Base-by-base conservation (phyloP, 2,888 invertebrate species). In the Acronicta psi region DNA sequence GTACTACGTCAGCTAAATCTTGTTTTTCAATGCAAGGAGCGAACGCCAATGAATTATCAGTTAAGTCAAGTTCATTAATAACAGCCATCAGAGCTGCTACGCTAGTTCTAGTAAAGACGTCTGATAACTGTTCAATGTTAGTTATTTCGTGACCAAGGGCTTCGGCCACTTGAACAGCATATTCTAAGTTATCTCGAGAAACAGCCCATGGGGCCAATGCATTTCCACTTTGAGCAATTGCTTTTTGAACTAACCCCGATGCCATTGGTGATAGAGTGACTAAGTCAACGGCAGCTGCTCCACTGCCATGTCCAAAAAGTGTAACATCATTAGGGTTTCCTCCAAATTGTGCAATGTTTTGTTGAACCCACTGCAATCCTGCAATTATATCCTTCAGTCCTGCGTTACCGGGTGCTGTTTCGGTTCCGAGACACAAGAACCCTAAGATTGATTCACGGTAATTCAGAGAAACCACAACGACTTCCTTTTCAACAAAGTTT, bases 371-470 rank as follows among this genome's bases (percentile, higher is more conserved):
- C 59, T 94, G 83, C 62, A 99, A 90, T 0, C 97, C 98, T 82
- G 97, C 94, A 69, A 97, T 95, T 75, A 98, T 98, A 84, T 99
- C 98, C 83, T 97, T 96, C 25, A 99, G 89, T 0, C 98, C 98
- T 69, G 97, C 96, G 86, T 99, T 99, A 0, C 98, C 98, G 8
- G 97, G 96, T 0, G 96, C 95, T 63, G 93, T 94, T 69, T 90
- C 86, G 6, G 91, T 94, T 40, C 95, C 95, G 64, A 96, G 88
- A 58, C 95, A 95, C 36, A 96, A 94, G 85, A 96, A 97, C 42
- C 96, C 97, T 69, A 97, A 95, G 16, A 97, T 95, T 54, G 97
- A 97, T 68, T 96, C 95, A 34, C 97, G 94, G 81, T 96, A 97
- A 80, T 96, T 96, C 16, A 96, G 90, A 5, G 96, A 95, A 1